phyloP scores from a whole-genome alignment of 2,113 vertebrate species.

The Caloenas nicobarica region DNA sequence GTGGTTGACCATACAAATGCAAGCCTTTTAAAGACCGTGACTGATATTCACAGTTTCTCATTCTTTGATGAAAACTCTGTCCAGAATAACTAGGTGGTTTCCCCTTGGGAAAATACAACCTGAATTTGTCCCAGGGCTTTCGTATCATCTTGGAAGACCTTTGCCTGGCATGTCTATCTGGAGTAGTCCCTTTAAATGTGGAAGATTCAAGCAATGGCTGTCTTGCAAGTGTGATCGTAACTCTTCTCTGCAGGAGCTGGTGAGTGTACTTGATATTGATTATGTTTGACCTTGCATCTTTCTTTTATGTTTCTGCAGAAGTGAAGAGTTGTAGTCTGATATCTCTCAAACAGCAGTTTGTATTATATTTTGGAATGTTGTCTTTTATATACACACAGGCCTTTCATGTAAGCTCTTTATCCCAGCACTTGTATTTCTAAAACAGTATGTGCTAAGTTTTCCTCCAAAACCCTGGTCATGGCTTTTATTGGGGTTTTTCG shows the following conservation, averaged over 20 bases:
- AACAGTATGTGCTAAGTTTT: not conserved
- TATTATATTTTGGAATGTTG: not conserved
- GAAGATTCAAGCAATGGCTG: not conserved
- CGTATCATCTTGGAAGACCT: not conserved
- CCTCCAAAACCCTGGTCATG: not conserved
- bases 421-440: not conserved
- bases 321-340: not conserved
- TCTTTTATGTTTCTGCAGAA: not conserved
- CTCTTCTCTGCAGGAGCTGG: not conserved
- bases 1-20: not conserved
- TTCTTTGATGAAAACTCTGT: not conserved
- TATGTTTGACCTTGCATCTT: not conserved
- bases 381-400: accelerated
- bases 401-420: not conserved
- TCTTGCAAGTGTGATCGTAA: not conserved
- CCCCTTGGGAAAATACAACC: not conserved
- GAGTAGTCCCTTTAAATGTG: not conserved
- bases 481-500: not conserved
- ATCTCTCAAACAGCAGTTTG: not conserved
- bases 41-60: not conserved
- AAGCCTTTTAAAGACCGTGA: not conserved
- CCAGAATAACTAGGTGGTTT: not conserved
- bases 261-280: not conserved
- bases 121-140: not conserved
- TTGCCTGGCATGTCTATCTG: not conserved